Base-by-base conservation (phyloP, 2,113 vertebrate species). In the Atlantisia rogersi region DNA sequence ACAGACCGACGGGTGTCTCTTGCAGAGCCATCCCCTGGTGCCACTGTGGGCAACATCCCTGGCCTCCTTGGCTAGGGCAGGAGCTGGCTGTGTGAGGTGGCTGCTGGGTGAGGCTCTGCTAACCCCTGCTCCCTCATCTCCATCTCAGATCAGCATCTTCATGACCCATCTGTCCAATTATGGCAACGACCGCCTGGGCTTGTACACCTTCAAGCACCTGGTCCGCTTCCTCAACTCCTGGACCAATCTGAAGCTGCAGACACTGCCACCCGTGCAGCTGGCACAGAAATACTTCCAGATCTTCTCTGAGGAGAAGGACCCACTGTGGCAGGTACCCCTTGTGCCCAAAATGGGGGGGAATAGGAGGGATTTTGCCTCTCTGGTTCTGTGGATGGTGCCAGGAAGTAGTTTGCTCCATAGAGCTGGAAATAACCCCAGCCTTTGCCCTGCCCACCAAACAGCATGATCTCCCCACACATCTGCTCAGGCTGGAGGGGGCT, bases 151-250 rank as follows among this genome's bases (percentile, higher is more conserved):
- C 92, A 99, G 99, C 96, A 99, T 99, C 96, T 99, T 99, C 97
- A 99, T 99, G 99, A 99, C 99, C 13, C 99, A 99, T 88, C 97
- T 99, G 96, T 99, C 99, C 93, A 99, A 99, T 96, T 99, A 99
- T 0, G 99, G 99, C 46, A 99, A 99, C 0, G 99, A 99, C 92
- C 99, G 99, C 56, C 98, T 99, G 83, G 99, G 99, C 76, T 97
- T 99, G 68, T 99, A 99, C 97, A 99, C 99, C 85, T 99, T 99
- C 94, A 99, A 98, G 96, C 99, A 99, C 95, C 98, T 99, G 96
- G 98, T 99, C 96, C 98, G 95, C 94, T 99, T 99, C 82, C 96
- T 99, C 90, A 98, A 98, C 96, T 99, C 99, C 37, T 99, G 99
- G 99, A 99, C 99, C 89, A 99, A 99, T 97, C 90, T 99, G 78